phyloP scores from a whole-genome alignment of 2,113 vertebrate species.

The Oceanites oceanicus region DNA sequence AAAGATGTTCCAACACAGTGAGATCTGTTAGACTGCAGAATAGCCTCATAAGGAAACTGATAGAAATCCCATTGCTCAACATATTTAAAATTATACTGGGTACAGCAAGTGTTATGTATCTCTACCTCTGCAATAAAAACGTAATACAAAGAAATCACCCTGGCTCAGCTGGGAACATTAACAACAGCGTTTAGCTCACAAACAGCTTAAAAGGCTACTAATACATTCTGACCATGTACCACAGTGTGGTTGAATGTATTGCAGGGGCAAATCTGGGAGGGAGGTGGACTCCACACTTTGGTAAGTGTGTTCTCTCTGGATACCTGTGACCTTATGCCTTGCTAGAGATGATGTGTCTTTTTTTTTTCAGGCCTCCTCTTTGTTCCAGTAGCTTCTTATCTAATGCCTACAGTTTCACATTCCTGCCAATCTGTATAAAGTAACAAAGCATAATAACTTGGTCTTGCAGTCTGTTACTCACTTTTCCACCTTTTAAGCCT shows the following conservation, averaged over 20 bases:
- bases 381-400: neutral
- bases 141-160: neutral
- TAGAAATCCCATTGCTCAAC: neutral
- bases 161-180: neutral
- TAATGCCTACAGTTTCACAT: neutral
- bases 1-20: neutral
- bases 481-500: neutral
- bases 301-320: neutral
- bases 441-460: neutral
- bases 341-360: neutral
- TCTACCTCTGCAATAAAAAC: neutral
- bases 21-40: neutral
- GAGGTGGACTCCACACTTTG: neutral
- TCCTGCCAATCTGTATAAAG: neutral
- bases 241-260: neutral
- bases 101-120: neutral
- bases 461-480: neutral
- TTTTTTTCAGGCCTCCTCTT: neutral
- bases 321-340: neutral
- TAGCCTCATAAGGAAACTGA: neutral
- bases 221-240: neutral
- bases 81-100: neutral
- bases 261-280: neutral
- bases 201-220: neutral
- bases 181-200: neutral